Evolutionary conservation across 2,888 invertebrate species (phyloP).

Genomic region (Amaurobius ferox): DNA sequence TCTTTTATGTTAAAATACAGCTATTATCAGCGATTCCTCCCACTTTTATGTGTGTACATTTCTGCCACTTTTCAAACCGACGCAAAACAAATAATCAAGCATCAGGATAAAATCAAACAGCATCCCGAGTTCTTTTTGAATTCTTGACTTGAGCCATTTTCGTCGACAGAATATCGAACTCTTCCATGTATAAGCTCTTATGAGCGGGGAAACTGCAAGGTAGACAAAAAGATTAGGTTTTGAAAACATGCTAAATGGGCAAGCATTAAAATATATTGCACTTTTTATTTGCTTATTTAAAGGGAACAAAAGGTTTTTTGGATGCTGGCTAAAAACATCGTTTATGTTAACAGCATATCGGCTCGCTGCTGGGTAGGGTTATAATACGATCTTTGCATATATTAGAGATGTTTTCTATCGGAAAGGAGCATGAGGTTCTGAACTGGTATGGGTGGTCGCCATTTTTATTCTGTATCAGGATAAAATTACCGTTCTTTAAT

Average conservation of each 20-base stretch:
- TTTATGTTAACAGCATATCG: no score
- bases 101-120: background rate
- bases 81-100: background rate
- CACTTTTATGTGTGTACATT: no score
- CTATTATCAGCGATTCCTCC: background rate
- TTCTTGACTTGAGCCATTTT: background rate
- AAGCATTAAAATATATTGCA: constrained; percentile 19
- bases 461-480: no score
- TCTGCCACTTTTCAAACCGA: background rate
- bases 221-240: constrained; percentile 13
- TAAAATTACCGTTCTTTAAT: no score
- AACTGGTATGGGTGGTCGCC: no score
- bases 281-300: constrained; percentile 3
- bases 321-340: background rate
- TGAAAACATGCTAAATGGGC: constrained; percentile 18
- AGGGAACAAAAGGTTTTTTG: constrained; percentile 19
- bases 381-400: no score
- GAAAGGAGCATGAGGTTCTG: no score
- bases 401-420: no score
- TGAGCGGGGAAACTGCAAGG: background rate
- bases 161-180: background rate
- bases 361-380: no score
- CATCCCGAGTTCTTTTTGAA: background rate
- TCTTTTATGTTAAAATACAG: background rate
- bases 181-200: background rate